Base-by-base conservation (phyloP, 1,140 invertebrate species). In the Cydia amplana region DNA sequence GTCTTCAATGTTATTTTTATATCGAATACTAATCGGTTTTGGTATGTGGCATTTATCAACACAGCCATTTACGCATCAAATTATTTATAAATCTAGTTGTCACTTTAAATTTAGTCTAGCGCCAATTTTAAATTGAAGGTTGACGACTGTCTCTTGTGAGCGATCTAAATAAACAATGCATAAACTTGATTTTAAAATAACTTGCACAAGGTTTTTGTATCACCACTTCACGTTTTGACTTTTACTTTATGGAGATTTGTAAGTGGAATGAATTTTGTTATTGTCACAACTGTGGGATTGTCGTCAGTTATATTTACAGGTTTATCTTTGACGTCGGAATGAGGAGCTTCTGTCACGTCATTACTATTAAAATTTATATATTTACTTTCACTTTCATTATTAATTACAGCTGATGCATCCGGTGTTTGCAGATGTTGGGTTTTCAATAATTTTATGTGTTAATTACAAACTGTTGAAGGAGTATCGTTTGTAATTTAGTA, bases 251-350 rank as follows among this genome's bases (percentile, higher is more conserved):
- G 79, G 79, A 86, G 88, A 81, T 88, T 88, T 90, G 90, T 86
- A 90, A 90, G 86, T 91, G 90, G 87, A 91, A 91, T 91, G 89
- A 89, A 89, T 85, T 86, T 87, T 85, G 85, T 89, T 85, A 86
- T 84, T 80, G 83, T 85, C 83, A 79, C 83, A 79, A 85, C 75
- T 79, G 80, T 86, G 84, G 82, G 78, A 82, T 85, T 87, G 77
- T 86, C 87, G 81, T 84, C 81, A 83, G 80, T 83, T 86, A 81
- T 83, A 81, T 84, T 91, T 91, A 75, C 90, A 91, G 90, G 88
- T 86, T 84, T 86, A 79, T 79, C 77, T 83, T 87, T 90, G 85
- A 87, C 84, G 84, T 87, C 85, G 82, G 84, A 87, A 87, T 89
- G 83, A 86, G 80, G 87, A 88, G 86, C 87, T 91, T 91, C 87